phyloP scores from a whole-genome alignment of 2,797 vertebrate genomes.

The Eulemur albifrons region DNA sequence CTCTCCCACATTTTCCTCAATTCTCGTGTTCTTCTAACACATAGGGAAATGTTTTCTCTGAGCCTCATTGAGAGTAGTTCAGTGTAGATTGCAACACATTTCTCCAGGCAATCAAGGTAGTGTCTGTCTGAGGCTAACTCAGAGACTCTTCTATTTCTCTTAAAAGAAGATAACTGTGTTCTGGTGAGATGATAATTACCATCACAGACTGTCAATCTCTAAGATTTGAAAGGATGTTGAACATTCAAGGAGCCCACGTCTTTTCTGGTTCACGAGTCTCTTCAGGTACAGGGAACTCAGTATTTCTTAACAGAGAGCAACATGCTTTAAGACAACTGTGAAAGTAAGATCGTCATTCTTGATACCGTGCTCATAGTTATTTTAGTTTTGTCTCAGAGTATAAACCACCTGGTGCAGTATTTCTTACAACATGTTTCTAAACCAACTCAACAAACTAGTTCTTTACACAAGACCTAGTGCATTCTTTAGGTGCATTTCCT shows the following conservation, averaged over 20 bases:
- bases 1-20: not conserved
- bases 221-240: not conserved
- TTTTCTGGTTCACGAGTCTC: slow-evolving; percentile 36
- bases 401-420: not conserved
- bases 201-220: not conserved
- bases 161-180: slow-evolving; percentile 41
- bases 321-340: not conserved
- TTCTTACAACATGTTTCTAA: not conserved
- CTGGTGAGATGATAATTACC: slow-evolving; percentile 36
- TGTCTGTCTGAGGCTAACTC: not conserved
- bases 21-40: not conserved
- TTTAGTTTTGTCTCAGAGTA: not conserved
- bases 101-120: slow-evolving; percentile 20
- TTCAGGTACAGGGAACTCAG: not conserved
- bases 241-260: not conserved
- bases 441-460: not conserved
- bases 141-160: not conserved
- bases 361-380: not conserved
- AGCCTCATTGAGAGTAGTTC: not conserved
- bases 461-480: too few relatives aligned
- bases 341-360: not conserved
- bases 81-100: slow-evolving; percentile 1
- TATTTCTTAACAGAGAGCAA: not conserved
- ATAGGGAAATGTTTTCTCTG: not conserved
- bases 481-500: not conserved